phyloP scores from a whole-genome alignment of 2,797 vertebrate species.

The Streptopelia turtur region DNA sequence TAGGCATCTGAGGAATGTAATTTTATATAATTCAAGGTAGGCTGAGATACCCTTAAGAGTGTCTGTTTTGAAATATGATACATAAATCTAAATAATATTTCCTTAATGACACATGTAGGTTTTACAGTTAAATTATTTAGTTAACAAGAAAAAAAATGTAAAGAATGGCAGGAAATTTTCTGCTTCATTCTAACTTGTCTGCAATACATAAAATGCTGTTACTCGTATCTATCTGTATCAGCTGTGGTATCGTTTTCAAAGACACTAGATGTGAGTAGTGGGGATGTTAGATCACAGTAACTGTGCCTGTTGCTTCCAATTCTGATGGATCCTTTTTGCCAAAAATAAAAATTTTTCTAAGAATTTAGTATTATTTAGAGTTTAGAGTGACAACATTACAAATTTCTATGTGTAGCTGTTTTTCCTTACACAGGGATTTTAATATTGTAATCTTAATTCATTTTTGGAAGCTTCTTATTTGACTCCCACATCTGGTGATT shows the following conservation, averaged over 20 bases:
- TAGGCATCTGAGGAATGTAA: not conserved
- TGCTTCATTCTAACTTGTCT: not conserved
- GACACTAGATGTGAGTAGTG: too few relatives aligned
- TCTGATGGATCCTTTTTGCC: not conserved
- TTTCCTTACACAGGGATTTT: not conserved
- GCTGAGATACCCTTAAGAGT: not conserved
- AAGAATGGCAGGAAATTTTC: not conserved
- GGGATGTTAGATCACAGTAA: not conserved
- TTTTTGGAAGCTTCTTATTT: not conserved
- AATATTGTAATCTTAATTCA: not conserved
- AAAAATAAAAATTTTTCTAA: not conserved
- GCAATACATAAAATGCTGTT: not conserved
- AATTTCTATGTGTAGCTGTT: not conserved
- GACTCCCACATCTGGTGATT: not conserved
- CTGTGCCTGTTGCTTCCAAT: not conserved
- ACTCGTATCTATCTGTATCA: not conserved
- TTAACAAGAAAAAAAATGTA: not conserved
- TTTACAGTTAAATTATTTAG: not conserved
- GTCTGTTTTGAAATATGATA: not conserved
- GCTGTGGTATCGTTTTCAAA: not conserved
- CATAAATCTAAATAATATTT: slow-evolving; percentile 14
- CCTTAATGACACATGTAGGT: not conserved
- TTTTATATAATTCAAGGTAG: not conserved
- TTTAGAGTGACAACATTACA: fast-evolving
- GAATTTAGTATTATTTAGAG: not conserved